phyloP scores from a whole-genome alignment of 2,113 vertebrate genomes.

The Polyodon spathula region DNA sequence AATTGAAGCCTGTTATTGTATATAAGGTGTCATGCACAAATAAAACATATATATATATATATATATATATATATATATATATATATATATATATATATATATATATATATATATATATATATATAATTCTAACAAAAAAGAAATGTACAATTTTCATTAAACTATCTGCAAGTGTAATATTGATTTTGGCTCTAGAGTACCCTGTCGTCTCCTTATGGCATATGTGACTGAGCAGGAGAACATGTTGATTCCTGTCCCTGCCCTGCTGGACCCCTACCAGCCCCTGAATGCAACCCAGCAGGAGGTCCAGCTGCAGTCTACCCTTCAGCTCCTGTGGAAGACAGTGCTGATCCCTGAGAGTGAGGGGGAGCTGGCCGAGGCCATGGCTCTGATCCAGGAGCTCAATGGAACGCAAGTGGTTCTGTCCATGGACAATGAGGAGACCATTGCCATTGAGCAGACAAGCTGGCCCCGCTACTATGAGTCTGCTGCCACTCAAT shows the following conservation, averaged over 20 bases:
- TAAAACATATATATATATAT: too few species aligned
- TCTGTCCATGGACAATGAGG: slow-evolving; percentile 65
- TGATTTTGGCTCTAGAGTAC: too few species aligned
- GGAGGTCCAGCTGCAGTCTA: slow-evolving; percentile 82
- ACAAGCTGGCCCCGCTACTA: slow-evolving; percentile 88
- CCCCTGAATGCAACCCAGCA: slow-evolving; percentile 65
- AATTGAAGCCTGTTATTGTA: too few species aligned
- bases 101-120: too few species aligned
- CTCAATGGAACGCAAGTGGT: slow-evolving; percentile 81
- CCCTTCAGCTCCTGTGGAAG: slow-evolving; percentile 76
- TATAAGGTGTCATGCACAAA: too few species aligned
- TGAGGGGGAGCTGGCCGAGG: slow-evolving; percentile 78
- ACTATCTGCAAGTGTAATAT: too few species aligned
- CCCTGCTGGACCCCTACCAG: slow-evolving; percentile 57
- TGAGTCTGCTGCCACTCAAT: slow-evolving; percentile 76
- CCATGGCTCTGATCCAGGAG: slow-evolving; percentile 78
- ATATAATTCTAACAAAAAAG: too few species aligned
- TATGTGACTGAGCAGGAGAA: background rate
- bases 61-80: too few species aligned
- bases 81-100: too few species aligned
- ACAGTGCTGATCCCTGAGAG: slow-evolving; percentile 83
- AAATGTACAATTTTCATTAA: too few species aligned
- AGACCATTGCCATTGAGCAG: slow-evolving; percentile 67
- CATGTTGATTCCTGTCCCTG: too few species aligned
- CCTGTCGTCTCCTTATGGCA: background rate